A percentile compares a stretch with the other conserved stretches of the same genome.
These are phyloP conservation scores for Pseudomugil gertrudae DNA, from an alignment of 2,797 vertebrate species.

Conservation along the genomic window DNA sequence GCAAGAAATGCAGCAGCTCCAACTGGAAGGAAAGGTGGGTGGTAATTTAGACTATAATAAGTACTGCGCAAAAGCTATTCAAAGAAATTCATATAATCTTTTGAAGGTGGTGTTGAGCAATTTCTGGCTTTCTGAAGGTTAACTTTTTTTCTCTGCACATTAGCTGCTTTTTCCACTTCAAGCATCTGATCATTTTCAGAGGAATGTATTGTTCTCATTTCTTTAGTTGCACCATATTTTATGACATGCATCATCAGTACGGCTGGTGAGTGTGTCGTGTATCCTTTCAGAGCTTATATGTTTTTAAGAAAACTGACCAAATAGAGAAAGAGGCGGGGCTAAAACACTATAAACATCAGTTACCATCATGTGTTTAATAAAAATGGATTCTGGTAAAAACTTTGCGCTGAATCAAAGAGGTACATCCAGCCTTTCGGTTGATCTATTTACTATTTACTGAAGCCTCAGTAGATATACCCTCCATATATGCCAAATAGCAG, in stretches of 20 bases:
- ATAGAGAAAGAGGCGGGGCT: not conserved
- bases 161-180: not conserved
- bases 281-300: too few species aligned
- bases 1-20: constrained; percentile 99
- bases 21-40: constrained; percentile 96
- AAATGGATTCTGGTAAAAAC: too few species aligned
- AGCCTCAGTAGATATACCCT: not conserved
- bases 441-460: not conserved
- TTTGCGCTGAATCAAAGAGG: not conserved
- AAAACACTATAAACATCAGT: not conserved
- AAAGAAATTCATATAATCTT: not conserved
- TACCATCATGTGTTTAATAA: too few species aligned
- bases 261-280: too few species aligned
- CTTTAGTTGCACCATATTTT: too few species aligned
- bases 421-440: not conserved
- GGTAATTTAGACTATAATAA: not conserved
- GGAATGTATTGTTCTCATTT: not conserved
- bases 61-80: not conserved
- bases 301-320: not conserved
- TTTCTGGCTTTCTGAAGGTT: not conserved
- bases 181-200: not conserved
- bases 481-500: not conserved
- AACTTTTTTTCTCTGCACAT: not conserved
- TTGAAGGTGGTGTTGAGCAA: not conserved
- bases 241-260: too few species aligned